phyloP scores from a whole-genome alignment of 2,113 vertebrate genomes.

The Tragelaphus imberbis region DNA sequence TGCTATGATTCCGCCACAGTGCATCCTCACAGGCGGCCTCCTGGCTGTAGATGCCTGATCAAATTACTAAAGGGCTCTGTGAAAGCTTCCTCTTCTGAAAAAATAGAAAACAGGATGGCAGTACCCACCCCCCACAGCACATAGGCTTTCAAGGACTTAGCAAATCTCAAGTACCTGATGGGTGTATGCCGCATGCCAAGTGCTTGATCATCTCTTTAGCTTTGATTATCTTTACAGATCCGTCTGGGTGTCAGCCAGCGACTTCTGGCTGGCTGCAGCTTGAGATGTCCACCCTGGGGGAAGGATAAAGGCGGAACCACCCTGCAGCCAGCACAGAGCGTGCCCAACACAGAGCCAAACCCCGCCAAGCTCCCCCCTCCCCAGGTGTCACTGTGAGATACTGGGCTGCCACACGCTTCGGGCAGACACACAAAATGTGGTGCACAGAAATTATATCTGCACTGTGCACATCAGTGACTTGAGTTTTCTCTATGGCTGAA shows the following conservation, averaged over 20 bases:
- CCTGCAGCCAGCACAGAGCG: not conserved
- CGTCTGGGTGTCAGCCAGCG: not conserved
- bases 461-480: too few relatives aligned
- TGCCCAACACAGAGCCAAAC: not conserved
- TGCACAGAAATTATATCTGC: too few relatives aligned
- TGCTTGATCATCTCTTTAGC: not conserved
- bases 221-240: not conserved
- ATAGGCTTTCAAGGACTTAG: not conserved
- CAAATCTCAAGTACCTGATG: not conserved
- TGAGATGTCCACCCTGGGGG: not conserved
- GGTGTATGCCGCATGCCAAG: not conserved
- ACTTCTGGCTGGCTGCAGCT: fast-evolving
- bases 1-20: fast-evolving
- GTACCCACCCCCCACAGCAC: fast-evolving
- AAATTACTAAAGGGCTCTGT: fast-evolving
- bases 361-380: not conserved
- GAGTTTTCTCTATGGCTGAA: not conserved
- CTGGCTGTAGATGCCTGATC: not conserved
- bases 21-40: not conserved
- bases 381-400: not conserved
- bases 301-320: not conserved
- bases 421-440: not conserved
- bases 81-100: not conserved
- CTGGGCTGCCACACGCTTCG: not conserved
- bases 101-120: not conserved